Base-by-base conservation (phyloP, 2,888 invertebrate genomes). In the Lypha dubia region DNA sequence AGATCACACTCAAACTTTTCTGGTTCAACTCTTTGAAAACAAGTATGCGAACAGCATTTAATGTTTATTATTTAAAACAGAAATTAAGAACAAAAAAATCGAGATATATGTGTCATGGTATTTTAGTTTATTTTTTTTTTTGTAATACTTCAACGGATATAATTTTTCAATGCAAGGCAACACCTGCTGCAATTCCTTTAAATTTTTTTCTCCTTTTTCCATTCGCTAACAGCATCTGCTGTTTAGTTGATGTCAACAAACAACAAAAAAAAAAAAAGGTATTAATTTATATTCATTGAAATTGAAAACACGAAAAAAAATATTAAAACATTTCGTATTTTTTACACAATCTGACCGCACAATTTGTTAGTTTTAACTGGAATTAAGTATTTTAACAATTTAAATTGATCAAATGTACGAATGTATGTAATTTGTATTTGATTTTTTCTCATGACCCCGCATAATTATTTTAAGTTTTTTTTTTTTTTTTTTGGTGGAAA, bases 281-380 rank as follows among this genome's bases (percentile, higher is more conserved):
- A 70, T 83, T 83, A 79, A 83, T 83, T 79, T 79, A 49, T 68
- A 17, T 60, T 35, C 15, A 22, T 9, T 17, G n/a, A 17, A 32
- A 63, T 41, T 46, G 41, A 32, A 58, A n/a, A n/a, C n/a, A n/a
- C n/a, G n/a, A n/a, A n/a, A n/a, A 22, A 53, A 56, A 65, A 41
- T 38, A 32, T 15, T 7, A 5, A 22, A 17, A 9, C 28, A 15
- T 41, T 41, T 68, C n/a, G 11, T 17, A 15, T 75, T 71, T 75
- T 63, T 75, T 63, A 44, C 15, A 46, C 79, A 83, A 83, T 79
- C 74, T 83, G 79, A 74, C 67, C 77, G 68, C 58, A 82, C 83
- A 79, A 83, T 83, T 83, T 70, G 79, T 79, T 68, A 68, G n/a
- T 24, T 38, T 82, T 60, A 63, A 56, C 51, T 63, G n/a, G 35